Evolutionary conservation across 2,113 vertebrate species (phyloP).

Genomic region (Miniopterus natalensis): DNA sequence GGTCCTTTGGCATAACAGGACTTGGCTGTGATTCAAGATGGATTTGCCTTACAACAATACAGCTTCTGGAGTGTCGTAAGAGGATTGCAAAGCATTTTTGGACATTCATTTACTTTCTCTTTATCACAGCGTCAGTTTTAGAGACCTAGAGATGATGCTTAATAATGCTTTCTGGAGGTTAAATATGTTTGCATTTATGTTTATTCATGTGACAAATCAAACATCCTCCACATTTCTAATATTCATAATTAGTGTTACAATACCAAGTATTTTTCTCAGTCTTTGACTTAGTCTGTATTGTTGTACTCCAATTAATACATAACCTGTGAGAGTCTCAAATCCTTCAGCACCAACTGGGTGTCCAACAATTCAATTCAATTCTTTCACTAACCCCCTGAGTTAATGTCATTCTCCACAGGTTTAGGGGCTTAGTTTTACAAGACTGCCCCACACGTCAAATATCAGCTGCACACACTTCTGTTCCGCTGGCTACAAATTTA

Average conservation of each 20-base stretch:
- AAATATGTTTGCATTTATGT: neutral
- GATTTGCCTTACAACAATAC: constrained; percentile 56
- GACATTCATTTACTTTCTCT: constrained; percentile 17
- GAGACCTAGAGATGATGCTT: neutral
- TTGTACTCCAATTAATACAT: constrained; percentile 74
- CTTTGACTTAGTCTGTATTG: constrained; percentile 65
- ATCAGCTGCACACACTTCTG: neutral
- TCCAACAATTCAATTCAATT: neutral
- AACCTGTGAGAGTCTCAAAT: neutral
- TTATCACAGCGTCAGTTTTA: neutral
- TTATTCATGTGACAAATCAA: neutral
- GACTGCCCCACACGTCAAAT: neutral
- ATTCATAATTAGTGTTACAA: neutral
- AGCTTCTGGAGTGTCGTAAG: neutral
- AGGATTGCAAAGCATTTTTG: constrained; percentile 68
- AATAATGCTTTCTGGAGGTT: neutral
- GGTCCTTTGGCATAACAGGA: constrained; percentile 61
- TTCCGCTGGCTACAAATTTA: neutral
- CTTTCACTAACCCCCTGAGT: neutral
- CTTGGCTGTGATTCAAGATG: constrained; percentile 58
- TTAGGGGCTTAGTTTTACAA: neutral
- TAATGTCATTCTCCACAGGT: neutral
- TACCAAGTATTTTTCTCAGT: constrained; percentile 55
- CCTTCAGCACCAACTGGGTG: neutral
- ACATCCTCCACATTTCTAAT: neutral